These are phyloP conservation scores for Lutjanus argentimaculatus DNA, from an alignment of 2,797 vertebrate species.

Conservation along the genomic window DNA sequence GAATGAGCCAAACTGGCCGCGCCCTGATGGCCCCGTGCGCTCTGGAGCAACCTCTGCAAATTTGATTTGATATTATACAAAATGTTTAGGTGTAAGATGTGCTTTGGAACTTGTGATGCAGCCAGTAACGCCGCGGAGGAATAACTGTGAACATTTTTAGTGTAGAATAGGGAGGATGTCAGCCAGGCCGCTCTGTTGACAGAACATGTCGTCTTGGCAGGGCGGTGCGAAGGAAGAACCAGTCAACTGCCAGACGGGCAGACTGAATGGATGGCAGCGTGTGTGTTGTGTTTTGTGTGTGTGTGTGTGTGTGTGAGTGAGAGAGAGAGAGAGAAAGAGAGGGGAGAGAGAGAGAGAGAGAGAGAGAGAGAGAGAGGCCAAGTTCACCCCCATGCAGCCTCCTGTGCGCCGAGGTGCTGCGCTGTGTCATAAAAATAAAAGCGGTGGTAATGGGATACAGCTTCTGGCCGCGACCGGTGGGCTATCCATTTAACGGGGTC, in stretches of 20 bases:
- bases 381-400: conserved; percentile 66
- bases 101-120: neutral
- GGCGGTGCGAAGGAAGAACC: conserved; percentile 64
- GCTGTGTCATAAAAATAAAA: conserved; percentile 83
- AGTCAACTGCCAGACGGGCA: conserved; percentile 43
- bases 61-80: neutral
- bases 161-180: conserved; percentile 44
- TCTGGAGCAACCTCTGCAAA: neutral
- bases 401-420: conserved; percentile 45
- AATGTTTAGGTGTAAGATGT: neutral
- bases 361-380: conserved; percentile 47
- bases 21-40: conserved; percentile 5
- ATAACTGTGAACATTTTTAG: conserved; percentile 8
- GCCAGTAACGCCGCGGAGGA: neutral
- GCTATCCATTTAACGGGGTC: conserved; percentile 67
- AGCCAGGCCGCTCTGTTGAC: conserved; percentile 54
- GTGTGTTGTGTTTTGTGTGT: neutral
- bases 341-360: conserved; percentile 3
- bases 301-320: conserved; percentile 4
- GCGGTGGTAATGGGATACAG: conserved; percentile 80
- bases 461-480: conserved; percentile 68
- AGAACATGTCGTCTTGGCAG: conserved; percentile 64
- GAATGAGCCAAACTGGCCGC: conserved; percentile 31
- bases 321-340: neutral
- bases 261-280: conserved; percentile 33